Evolutionary conservation across 1,140 invertebrate genomes (phyloP).

Genomic region (Antheraea pernyi): DNA sequence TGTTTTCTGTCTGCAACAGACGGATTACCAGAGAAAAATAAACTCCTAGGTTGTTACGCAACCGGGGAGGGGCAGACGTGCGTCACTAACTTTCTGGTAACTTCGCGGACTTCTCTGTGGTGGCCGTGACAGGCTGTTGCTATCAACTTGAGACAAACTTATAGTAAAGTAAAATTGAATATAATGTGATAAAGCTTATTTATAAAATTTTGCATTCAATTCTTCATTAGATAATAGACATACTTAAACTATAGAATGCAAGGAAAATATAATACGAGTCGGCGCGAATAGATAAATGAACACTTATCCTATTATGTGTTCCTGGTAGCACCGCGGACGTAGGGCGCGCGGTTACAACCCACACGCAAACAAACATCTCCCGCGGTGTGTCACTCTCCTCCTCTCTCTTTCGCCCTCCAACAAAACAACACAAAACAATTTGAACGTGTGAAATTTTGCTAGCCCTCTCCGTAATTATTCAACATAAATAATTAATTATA

Average conservation of each 20-base stretch:
- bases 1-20: not conserved
- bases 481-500: too few relatives aligned
- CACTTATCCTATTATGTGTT: constrained; percentile 30
- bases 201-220: too few relatives aligned
- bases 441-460: not conserved
- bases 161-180: too few relatives aligned
- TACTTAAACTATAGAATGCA: not conserved
- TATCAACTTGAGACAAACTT: not conserved
- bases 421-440: not conserved
- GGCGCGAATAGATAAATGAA: constrained; percentile 15
- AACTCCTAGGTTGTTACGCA: constrained; percentile 30
- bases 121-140: not conserved
- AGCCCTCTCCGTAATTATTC: not conserved
- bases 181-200: too few relatives aligned
- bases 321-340: constrained; percentile 53
- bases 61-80: constrained; percentile 30
- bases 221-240: too few relatives aligned
- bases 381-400: constrained; percentile 14
- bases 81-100: constrained; percentile 21
- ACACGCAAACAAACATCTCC: constrained; percentile 26
- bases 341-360: constrained; percentile 34
- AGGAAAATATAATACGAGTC: not conserved
- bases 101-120: constrained; percentile 8
- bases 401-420: not conserved
- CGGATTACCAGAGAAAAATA: not conserved